Evolutionary conservation across 1,140 invertebrate genomes (phyloP), one percentile per base, ranked within the genome.

Genomic region (Ceratina australensis): DNA sequence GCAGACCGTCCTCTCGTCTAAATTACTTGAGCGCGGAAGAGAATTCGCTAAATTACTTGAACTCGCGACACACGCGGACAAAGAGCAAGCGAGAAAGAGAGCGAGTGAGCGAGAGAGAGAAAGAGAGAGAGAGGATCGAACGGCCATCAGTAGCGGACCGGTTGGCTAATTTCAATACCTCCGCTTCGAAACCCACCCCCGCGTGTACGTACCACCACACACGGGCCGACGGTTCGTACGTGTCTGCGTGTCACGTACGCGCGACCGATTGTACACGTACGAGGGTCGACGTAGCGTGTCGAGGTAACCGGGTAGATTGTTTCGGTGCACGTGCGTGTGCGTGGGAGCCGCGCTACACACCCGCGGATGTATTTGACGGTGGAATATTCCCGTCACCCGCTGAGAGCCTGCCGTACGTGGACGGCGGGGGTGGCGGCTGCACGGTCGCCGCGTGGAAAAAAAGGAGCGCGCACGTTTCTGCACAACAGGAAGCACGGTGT

Each of bases 121-220:
- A 33, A 33, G 33, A 33, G 33, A 52, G 49, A 52, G 64, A 54
- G 74, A 71, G 74, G 60, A 71, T 77, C 56, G 74, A 77, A 77
- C 57, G 74, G 74, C 74, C 74, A 77, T 77, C 74, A 81, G 61
- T 69, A 69, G 73, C 79, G 77, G 33, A 78, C 78, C 79, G 78
- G 74, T 82, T 78, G 82, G 82, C 87, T 88, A 88, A 88, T 88
- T 88, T 88, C 87, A 88, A 88, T 88, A 88, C 84, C 87, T 82
- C 85, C 76, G 72, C 73, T 84, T 50, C 63, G 68, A 26, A 42
- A 12, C 64, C 49, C 3, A 12, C 50, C 49, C 49, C 50, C 81
- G 16, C 64, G 54, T 81, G 83, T 79, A 67, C 57, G 79, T 77
- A 68, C 72, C 72, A 52, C 20, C 64, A 65, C 75, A 33, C n/a